These are phyloP conservation scores for Antheraea mylitta DNA, from an alignment of 1,140 invertebrate genomes.

Conservation along the genomic window DNA sequence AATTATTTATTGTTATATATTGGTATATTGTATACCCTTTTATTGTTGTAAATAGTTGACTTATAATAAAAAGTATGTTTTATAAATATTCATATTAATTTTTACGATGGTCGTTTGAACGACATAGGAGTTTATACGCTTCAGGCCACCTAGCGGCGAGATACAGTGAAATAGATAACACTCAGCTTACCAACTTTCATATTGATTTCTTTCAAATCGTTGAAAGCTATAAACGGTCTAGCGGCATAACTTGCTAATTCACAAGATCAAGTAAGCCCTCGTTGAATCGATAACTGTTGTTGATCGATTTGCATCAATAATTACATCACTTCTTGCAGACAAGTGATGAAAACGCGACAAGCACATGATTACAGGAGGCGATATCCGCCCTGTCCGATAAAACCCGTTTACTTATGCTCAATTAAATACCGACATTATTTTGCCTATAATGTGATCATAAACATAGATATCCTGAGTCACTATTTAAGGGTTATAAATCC, in stretches of 20 bases:
- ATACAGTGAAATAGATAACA: too few species aligned
- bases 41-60: too few species aligned
- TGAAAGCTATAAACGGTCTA: constrained; percentile 60
- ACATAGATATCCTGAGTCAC: not conserved
- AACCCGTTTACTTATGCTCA: constrained; percentile 61
- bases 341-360: constrained; percentile 75
- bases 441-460: constrained; percentile 19
- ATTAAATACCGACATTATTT: constrained; percentile 16
- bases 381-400: constrained; percentile 32
- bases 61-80: too few species aligned
- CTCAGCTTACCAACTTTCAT: too few species aligned
- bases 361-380: constrained; percentile 61
- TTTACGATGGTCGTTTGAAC: too few species aligned
- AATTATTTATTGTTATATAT: too few species aligned
- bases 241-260: constrained; percentile 64
- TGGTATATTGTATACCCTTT: too few species aligned
- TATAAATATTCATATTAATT: too few species aligned
- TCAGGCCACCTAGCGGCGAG: too few species aligned
- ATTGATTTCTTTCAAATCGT: too few species aligned
- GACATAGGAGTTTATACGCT: too few species aligned
- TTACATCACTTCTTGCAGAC: constrained; percentile 72
- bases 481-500: too few species aligned
- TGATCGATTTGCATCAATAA: constrained; percentile 77
- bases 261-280: constrained; percentile 66
- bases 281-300: constrained; percentile 64